Percentiles rank a stretch among this genome's conserved stretches.
phyloP scores from a whole-genome alignment of 1,140 invertebrate species.

The Stegodyphus mimosarum region DNA sequence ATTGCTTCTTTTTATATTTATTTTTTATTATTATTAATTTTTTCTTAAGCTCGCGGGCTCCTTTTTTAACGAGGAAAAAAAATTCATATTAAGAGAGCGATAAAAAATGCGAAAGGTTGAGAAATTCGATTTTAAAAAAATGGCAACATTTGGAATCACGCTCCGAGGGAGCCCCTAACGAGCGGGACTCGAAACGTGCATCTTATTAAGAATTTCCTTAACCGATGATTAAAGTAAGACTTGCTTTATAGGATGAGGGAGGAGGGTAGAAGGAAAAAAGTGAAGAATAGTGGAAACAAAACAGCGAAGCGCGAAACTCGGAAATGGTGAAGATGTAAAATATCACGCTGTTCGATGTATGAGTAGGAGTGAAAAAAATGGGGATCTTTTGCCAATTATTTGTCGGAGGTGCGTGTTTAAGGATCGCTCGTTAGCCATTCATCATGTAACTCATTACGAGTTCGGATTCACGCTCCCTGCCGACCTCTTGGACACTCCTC shows the following conservation, averaged over 20 bases:
- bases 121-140: conserved; percentile 33
- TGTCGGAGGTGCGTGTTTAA: conserved; percentile 51
- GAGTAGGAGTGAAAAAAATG: conserved; percentile 20
- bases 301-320: too few relatives aligned
- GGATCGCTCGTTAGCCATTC: conserved; percentile 43
- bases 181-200: conserved; percentile 16
- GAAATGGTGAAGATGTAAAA: conserved; percentile 15
- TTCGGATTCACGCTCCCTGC: conserved; percentile 43
- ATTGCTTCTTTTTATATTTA: neutral
- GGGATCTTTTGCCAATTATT: conserved; percentile 51
- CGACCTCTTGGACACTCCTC: conserved; percentile 33
- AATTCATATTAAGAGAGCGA: neutral
- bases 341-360: neutral
- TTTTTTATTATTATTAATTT: neutral
- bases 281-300: too few relatives aligned
- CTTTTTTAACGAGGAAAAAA: neutral
- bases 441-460: conserved; percentile 49
- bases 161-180: conserved; percentile 35
- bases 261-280: neutral
- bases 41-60: neutral
- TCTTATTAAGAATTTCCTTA: conserved; percentile 54
- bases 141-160: conserved; percentile 22
- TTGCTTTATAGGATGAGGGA: neutral
- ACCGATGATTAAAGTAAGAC: conserved; percentile 45
- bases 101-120: conserved; percentile 31